These are phyloP conservation scores for Caerostris darwini DNA, from an alignment of 1,140 invertebrate species.

Conservation along the genomic window DNA sequence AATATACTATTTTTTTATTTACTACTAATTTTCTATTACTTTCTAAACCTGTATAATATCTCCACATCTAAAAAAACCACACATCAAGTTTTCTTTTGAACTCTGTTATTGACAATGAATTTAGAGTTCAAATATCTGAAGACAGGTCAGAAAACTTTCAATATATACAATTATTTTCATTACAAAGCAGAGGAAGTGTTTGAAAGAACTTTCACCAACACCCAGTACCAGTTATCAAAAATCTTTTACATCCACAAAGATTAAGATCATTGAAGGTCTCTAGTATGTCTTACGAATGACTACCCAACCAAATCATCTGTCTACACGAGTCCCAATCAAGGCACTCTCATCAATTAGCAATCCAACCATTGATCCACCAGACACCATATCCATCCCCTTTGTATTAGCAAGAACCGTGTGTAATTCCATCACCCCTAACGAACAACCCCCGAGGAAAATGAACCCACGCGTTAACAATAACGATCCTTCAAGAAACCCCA, in stretches of 20 bases:
- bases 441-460: background rate
- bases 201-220: background rate
- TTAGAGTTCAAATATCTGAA: background rate
- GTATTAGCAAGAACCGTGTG: conserved; percentile 14
- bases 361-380: background rate
- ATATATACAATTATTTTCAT: background rate
- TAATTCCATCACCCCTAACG: conserved; percentile 41
- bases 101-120: background rate
- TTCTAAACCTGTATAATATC: too few relatives aligned
- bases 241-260: background rate
- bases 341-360: background rate
- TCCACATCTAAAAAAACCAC: too few relatives aligned
- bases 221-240: background rate
- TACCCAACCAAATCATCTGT: background rate
- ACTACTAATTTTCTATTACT: too few relatives aligned
- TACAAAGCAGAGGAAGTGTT: background rate
- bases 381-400: background rate
- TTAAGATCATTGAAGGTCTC: background rate
- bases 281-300: conserved; percentile 18
- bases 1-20: too few relatives aligned
- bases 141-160: background rate
- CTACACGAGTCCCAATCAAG: background rate
- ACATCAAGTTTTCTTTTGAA: too few relatives aligned
- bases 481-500: background rate
- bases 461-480: conserved; percentile 58